These are phyloP conservation scores for Drosophila teissieri DNA, from an alignment of 1,140 invertebrate genomes.

Conservation along the genomic window DNA sequence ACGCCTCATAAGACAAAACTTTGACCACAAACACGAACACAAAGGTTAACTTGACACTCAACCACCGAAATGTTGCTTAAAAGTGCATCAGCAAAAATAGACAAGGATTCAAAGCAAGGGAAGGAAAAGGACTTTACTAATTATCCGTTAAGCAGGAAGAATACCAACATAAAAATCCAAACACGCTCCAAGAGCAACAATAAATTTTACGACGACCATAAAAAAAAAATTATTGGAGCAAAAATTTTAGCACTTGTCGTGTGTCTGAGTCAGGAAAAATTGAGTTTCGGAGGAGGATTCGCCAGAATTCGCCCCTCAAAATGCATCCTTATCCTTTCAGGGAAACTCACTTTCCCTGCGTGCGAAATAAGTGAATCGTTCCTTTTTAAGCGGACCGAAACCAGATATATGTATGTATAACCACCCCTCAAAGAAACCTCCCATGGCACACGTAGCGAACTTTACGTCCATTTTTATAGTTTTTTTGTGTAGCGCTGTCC, in stretches of 20 bases:
- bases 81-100: conserved; percentile 37
- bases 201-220: conserved; percentile 61
- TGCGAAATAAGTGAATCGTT: conserved; percentile 53
- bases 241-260: conserved; percentile 44
- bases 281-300: conserved; percentile 1
- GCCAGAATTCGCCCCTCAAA: conserved; percentile 4
- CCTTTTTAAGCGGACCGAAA: conserved; percentile 45
- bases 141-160: conserved; percentile 67
- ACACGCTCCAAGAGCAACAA: conserved; percentile 34
- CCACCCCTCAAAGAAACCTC: not conserved
- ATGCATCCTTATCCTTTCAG: conserved; percentile 46
- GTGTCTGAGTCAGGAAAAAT: conserved; percentile 27
- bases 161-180: conserved; percentile 40
- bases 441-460: conserved; percentile 34
- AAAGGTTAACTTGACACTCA: conserved; percentile 41
- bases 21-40: conserved; percentile 8
- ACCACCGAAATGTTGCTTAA: conserved; percentile 33
- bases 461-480: conserved; percentile 74
- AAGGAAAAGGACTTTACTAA: conserved; percentile 47
- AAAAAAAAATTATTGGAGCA: conserved; percentile 38
- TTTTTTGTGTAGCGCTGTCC: conserved; percentile 43
- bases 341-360: conserved; percentile 29
- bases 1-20: not conserved
- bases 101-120: conserved; percentile 2
- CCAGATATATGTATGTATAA: conserved; percentile 21